Percentiles rank a stretch among this genome's conserved stretches.
Conservation (phyloP, 1,140 invertebrate species). For the Augochlora pura region DNA sequence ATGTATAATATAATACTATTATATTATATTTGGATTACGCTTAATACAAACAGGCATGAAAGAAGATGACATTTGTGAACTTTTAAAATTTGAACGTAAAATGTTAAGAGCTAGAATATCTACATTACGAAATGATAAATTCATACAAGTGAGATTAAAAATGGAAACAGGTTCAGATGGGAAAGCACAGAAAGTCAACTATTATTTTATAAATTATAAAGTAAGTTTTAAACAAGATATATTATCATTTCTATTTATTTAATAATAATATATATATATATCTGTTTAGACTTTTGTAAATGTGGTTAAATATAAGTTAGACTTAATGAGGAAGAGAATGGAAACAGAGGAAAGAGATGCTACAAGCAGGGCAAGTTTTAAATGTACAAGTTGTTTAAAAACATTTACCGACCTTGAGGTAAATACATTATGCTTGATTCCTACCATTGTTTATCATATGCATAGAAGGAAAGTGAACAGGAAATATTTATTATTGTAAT, state of each 20-base stretch:
- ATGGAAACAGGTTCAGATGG: slow-evolving; percentile 97
- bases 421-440: slow-evolving; percentile 52
- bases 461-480: neutral
- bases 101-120: slow-evolving; percentile 93
- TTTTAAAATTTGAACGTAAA: slow-evolving; percentile 97
- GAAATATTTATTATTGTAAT: slow-evolving; percentile 38
- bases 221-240: slow-evolving; percentile 69
- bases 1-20: neutral
- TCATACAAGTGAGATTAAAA: slow-evolving; percentile 94
- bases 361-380: slow-evolving; percentile 96
- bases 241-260: neutral
- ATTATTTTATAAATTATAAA: slow-evolving; percentile 99
- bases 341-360: slow-evolving; percentile 97
- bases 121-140: slow-evolving; percentile 94
- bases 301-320: slow-evolving; percentile 98
- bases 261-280: neutral
- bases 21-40: too few relatives aligned
- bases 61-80: slow-evolving; percentile 96
- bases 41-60: slow-evolving; percentile 87
- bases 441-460: neutral
- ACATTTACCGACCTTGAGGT: slow-evolving; percentile 94
- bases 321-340: slow-evolving; percentile 96
- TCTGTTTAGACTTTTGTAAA: slow-evolving; percentile 92
- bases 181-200: slow-evolving; percentile 98
- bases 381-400: slow-evolving; percentile 94